A percentile compares a stretch with the other conserved stretches of the same genome.
phyloP scores from a whole-genome alignment of 2,113 vertebrate species.

The Zeus faber region DNA sequence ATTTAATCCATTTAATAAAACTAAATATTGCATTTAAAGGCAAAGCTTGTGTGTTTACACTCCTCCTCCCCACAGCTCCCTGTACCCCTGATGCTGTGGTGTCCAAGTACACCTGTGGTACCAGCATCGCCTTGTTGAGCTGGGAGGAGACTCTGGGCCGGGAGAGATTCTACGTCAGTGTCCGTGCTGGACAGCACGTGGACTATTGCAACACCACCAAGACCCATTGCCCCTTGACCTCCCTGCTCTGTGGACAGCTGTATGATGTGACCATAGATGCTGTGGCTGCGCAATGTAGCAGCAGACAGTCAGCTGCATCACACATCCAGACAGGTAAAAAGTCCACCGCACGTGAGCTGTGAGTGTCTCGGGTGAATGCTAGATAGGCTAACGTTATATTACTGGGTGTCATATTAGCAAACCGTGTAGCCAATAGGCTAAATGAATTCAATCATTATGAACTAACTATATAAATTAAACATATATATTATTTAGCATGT shows the following conservation, averaged over 20 bases:
- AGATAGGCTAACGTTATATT: too few species aligned
- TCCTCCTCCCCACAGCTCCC: slow-evolving; percentile 50
- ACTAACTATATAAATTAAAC: too few species aligned
- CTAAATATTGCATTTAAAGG: background rate
- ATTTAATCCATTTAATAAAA: background rate
- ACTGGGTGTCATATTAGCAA: too few species aligned
- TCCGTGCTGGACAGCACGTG: slow-evolving; percentile 29
- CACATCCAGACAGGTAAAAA: slow-evolving; percentile 69
- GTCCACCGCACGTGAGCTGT: too few species aligned
- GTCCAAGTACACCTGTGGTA: slow-evolving; percentile 53
- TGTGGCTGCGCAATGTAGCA: slow-evolving; percentile 66
- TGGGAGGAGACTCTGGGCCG: slow-evolving; percentile 68
- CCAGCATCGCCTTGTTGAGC: slow-evolving; percentile 51
- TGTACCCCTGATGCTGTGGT: slow-evolving; percentile 64
- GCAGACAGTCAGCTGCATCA: slow-evolving; percentile 45
- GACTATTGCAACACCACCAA: slow-evolving; percentile 38
- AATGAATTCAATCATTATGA: too few species aligned
- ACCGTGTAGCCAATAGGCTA: too few species aligned
- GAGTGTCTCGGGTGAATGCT: too few species aligned
- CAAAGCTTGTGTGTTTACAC: background rate
- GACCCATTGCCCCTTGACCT: slow-evolving; percentile 50
- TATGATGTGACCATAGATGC: slow-evolving; percentile 61
- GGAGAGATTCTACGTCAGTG: slow-evolving; percentile 35
- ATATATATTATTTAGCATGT: too few species aligned
- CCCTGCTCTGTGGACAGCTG: slow-evolving; percentile 58